Conservation (phyloP, 37 sponge, comb jelly and placozoan genomes). For the Tethya wilhelma region DNA sequence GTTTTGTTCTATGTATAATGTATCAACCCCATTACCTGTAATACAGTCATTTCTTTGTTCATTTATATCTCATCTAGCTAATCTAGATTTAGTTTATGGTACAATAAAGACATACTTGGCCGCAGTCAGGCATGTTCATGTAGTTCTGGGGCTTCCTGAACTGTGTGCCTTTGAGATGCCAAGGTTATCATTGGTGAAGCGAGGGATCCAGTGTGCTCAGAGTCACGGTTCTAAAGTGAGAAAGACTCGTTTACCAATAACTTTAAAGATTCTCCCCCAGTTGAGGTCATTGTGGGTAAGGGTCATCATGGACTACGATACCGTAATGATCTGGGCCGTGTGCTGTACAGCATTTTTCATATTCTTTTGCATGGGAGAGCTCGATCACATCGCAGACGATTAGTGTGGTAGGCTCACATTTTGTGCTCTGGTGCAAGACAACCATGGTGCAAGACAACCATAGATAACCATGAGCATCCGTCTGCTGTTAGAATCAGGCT, state of each 20-base stretch:
- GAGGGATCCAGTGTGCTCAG: no score
- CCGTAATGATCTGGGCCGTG: constrained; percentile 31
- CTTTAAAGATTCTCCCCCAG: not conserved
- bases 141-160: not conserved
- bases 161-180: no score
- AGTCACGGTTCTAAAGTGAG: not conserved
- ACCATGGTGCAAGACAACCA: not conserved
- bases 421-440: not conserved
- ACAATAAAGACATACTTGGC: constrained; percentile 16
- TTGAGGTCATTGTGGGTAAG: not conserved
- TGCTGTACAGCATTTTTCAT: constrained; percentile 9
- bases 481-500: not conserved
- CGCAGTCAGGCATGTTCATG: constrained; percentile 1
- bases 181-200: no score
- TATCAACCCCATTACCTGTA: no score
- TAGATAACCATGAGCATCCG: constrained; percentile 16
- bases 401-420: no score
- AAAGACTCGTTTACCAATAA: constrained; percentile 12
- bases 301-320: not conserved
- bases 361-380: constrained; percentile 3
- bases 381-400: not conserved
- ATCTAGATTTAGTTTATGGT: not conserved
- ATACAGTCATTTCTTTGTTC: no score
- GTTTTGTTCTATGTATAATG: no score
- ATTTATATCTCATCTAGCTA: constrained; percentile 23